Evolutionary conservation across 2,888 invertebrate genomes (phyloP).

Genomic region (Linyphia triangularis): DNA sequence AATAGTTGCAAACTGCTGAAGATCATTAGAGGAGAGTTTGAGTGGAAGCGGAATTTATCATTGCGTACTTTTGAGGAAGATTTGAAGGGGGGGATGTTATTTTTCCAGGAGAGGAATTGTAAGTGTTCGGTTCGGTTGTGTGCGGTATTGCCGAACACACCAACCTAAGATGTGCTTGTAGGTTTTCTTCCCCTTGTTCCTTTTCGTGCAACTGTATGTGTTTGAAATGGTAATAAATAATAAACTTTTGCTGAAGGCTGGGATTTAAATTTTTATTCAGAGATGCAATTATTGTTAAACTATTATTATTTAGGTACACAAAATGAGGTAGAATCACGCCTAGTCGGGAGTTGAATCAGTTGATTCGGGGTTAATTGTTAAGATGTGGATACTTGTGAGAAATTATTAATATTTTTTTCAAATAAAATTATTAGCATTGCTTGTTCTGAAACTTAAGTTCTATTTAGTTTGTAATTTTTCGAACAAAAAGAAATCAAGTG

Average conservation of each 20-base stretch:
- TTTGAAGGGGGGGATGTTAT: conserved; percentile 40
- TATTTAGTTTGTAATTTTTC: too few relatives aligned
- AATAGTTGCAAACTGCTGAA: neutral
- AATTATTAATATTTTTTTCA: too few relatives aligned
- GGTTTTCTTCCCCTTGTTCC: neutral
- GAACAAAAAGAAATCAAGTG: too few relatives aligned
- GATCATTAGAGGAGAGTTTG: conserved; percentile 18
- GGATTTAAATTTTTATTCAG: neutral
- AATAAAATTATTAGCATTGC: too few relatives aligned
- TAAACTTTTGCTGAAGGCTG: neutral
- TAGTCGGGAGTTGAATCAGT: neutral
- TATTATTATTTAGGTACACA: neutral
- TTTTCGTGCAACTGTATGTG: conserved; percentile 21
- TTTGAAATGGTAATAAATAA: neutral
- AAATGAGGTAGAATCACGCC: neutral
- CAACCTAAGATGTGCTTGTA: conserved; percentile 6
- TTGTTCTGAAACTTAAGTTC: too few relatives aligned
- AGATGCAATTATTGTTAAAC: neutral
- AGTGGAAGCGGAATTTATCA: conserved; percentile 53
- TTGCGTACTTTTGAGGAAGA: conserved; percentile 64
- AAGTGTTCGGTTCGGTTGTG: neutral
- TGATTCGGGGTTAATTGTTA: too few relatives aligned
- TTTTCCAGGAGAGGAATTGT: conserved; percentile 50
- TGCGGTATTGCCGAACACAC: neutral
- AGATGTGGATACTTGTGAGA: too few relatives aligned